A percentile compares a stretch with the other conserved stretches of the same genome.
Conservation (phyloP, 2,888 invertebrate species). For the Erannis defoliaria region DNA sequence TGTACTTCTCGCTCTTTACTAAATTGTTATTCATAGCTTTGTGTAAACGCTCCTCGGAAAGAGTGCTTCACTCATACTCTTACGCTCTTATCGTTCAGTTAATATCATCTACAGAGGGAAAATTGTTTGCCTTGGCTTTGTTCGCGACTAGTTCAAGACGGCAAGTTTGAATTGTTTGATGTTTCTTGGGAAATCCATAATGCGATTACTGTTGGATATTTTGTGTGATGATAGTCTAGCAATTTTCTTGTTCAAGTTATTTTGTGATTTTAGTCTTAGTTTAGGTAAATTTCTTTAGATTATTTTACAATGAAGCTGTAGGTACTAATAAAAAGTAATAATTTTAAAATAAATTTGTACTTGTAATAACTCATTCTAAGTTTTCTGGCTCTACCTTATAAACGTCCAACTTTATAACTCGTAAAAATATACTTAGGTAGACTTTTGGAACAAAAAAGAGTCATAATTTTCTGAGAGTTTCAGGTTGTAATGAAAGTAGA, state of each 20-base stretch:
- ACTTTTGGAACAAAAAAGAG: constrained; percentile 41
- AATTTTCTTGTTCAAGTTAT: background rate
- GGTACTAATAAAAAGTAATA: background rate
- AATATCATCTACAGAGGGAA: constrained; percentile 74
- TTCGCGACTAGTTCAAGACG: constrained; percentile 61
- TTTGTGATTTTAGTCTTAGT: background rate
- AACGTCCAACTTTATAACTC: constrained; percentile 56
- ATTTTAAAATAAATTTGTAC: constrained; percentile 10
- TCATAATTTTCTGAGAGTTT: constrained; percentile 34
- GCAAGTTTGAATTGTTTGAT: constrained; percentile 48
- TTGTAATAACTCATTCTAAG: constrained; percentile 56
- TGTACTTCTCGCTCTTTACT: constrained; percentile 81
- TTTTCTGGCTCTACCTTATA: constrained; percentile 51
- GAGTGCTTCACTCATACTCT: constrained; percentile 78
- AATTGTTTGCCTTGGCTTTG: constrained; percentile 70
- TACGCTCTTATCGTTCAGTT: constrained; percentile 59
- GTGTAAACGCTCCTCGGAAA: constrained; percentile 78
- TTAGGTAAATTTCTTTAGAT: no score
- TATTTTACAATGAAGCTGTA: background rate
- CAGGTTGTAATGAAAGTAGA: constrained; percentile 38
- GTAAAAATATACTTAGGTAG: constrained; percentile 52
- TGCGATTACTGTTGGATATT: constrained; percentile 31
- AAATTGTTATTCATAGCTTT: constrained; percentile 86
- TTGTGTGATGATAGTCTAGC: constrained; percentile 12
- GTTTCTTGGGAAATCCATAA: constrained; percentile 31